Base-by-base conservation (phyloP, 2,113 vertebrate species). In the Nyctibius bracteatus region DNA sequence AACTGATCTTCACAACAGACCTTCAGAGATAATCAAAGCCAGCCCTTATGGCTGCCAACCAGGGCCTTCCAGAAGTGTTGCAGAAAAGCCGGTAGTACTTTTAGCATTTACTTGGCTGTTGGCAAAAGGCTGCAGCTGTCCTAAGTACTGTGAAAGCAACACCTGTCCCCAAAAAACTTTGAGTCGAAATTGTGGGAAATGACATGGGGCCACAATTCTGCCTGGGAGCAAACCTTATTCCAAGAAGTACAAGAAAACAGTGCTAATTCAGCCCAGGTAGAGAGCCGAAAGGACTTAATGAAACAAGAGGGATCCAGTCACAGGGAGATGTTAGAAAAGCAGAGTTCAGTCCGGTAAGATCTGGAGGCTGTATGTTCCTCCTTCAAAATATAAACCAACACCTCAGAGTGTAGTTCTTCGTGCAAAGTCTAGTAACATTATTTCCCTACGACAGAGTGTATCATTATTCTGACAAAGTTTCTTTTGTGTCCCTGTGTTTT, bases 401-500 rank as follows among this genome's bases (percentile, higher is more conserved):
- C 49, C 72, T 65, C 47, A 23, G 39, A 74, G 17, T 37, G 12
- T 27, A 41, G 39, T 10, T 88, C 58, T 62, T 35, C 52, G 81
- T 78, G 52, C 62, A 72, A 77, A 78, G 55, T 20, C 19, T 24
- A 51, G 20, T 49, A 61, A 70, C 44, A 23, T 70, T 94, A 74
- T 80, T 96, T 89, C 33, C 79, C 49, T 78, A 23, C 33, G 14
- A n/a, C 22, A 84, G 35, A 68, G 51, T 27, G 25, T 70, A 77
- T 62, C 31, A 1, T 55, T 14, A n/a, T 86, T 47, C 59, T 88
- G 49, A 93, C 63, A 85, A 81, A 91, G 44, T 33, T 94, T 63
- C n/a, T 90, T 80, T 92, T 96, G 77, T 88, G 49, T 57, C n/a
- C 37, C 70, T 54, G n/a, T 90, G 65, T 35, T 85, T 95, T 65